A percentile compares a stretch with the other conserved stretches of the same genome.
Conservation (phyloP, 53 echinoderm and acorn worm species). For the Holothuria scabra region DNA sequence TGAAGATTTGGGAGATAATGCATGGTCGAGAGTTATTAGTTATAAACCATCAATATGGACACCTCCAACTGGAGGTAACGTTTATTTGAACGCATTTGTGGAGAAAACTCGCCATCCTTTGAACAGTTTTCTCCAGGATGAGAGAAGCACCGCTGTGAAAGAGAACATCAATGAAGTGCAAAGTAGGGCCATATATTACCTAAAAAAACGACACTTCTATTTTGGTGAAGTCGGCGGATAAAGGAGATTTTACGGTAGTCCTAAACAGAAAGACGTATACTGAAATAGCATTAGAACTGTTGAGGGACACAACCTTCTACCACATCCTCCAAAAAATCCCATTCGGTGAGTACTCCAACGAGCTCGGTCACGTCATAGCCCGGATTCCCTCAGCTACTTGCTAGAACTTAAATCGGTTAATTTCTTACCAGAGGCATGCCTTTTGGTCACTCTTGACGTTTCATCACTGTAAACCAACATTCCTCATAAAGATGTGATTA, state of each 20-base stretch:
- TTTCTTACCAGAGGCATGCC: too few relatives aligned
- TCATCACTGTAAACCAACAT: too few relatives aligned
- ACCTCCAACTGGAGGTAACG: not conserved
- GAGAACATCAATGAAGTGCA: not conserved
- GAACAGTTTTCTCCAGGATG: not conserved
- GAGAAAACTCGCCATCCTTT: not conserved
- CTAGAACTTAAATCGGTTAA: too few relatives aligned
- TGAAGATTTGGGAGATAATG: too few relatives aligned
- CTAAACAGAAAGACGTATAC: not conserved
- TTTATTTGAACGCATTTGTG: not conserved
- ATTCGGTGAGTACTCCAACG: not conserved
- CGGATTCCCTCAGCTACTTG: not conserved
- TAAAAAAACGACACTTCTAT: not conserved
- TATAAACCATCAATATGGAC: not conserved
- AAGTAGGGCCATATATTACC: too few relatives aligned
- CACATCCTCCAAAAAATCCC: too few relatives aligned
- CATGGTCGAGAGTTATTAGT: not conserved
- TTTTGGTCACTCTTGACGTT: too few relatives aligned
- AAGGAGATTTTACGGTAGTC: not conserved
- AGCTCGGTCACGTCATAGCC: not conserved
- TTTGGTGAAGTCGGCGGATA: not conserved
- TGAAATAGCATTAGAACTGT: too few relatives aligned
- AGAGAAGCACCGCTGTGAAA: not conserved
- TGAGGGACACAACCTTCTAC: not conserved
- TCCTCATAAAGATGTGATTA: too few relatives aligned